phyloP scores from a whole-genome alignment of 2,888 invertebrate genomes.

The Vesta saturnalis region DNA sequence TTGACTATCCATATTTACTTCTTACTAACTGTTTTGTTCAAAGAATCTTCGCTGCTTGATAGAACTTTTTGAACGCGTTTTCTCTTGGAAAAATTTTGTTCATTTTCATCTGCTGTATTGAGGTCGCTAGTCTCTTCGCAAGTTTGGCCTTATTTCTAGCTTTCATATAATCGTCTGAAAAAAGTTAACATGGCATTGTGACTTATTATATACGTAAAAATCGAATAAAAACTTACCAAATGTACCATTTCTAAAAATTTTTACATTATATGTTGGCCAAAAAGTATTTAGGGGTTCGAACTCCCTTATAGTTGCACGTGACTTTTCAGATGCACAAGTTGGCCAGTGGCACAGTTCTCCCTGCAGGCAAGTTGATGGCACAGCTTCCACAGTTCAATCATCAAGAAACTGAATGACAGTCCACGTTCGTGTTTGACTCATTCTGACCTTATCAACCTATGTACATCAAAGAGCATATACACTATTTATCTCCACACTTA shows the following conservation, averaged over 20 bases:
- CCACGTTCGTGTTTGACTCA: neutral
- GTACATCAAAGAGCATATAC: too few relatives aligned
- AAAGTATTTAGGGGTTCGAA: neutral
- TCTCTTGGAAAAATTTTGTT: neutral
- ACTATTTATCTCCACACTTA: neutral
- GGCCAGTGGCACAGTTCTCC: conserved; percentile 11
- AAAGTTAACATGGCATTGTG: neutral
- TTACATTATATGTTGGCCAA: neutral
- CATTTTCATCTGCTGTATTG: neutral
- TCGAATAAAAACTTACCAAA: conserved; percentile 2
- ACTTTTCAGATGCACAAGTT: neutral
- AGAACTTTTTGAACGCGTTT: neutral
- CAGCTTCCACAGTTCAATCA: conserved; percentile 3
- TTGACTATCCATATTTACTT: too few relatives aligned
- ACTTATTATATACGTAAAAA: neutral
- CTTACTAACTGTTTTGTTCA: too few relatives aligned
- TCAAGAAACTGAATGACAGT: neutral
- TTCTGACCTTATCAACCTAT: neutral
- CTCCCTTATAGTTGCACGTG: neutral
- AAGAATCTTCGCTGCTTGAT: neutral
- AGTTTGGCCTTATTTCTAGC: conserved; percentile 7
- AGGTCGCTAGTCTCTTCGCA: conserved; percentile 4
- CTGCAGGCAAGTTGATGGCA: conserved; percentile 4
- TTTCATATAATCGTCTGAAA: conserved; percentile 13
- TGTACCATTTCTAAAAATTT: conserved; percentile 4